Conservation (phyloP, 2,113 vertebrate species). For the Noturus placidus region DNA sequence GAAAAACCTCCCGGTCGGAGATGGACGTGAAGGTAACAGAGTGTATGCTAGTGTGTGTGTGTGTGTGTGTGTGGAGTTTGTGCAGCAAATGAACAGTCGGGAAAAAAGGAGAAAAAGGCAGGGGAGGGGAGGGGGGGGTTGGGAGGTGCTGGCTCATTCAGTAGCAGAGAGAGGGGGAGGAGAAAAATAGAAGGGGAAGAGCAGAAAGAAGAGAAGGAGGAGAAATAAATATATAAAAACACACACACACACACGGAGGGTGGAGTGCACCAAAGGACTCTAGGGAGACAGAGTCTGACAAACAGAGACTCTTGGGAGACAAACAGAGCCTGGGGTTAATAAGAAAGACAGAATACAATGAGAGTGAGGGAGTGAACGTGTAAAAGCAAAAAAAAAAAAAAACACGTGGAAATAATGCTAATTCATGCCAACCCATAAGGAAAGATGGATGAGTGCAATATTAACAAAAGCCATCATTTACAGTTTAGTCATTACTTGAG, state of each 20-base stretch:
- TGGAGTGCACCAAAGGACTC: conserved; percentile 5
- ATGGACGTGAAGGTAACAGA: conserved; percentile 13
- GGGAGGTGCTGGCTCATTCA: conserved; percentile 25
- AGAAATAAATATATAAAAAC: neutral
- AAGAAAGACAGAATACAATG: neutral
- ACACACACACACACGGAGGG: neutral
- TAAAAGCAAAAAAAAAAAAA: neutral
- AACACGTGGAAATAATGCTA: neutral
- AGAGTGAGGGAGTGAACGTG: neutral
- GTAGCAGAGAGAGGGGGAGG: conserved; percentile 23
- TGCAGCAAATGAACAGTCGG: conserved; percentile 30
- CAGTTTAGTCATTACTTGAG: conserved; percentile 7
- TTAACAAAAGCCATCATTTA: neutral
- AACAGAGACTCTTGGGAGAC: conserved; percentile 16
- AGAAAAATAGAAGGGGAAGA: neutral
- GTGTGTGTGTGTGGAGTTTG: conserved; percentile 15
- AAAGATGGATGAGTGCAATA: neutral
- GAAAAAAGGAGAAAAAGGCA: conserved; percentile 22
- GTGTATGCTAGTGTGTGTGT: too few relatives aligned
- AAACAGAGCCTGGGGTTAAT: neutral
- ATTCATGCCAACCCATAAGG: neutral
- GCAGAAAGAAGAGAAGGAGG: neutral
- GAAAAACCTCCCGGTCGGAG: conserved; percentile 11
- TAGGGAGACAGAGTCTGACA: conserved; percentile 8
- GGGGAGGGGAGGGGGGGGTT: neutral